Evolutionary conservation across 2,113 vertebrate genomes (phyloP), one percentile per base, ranked within the genome.

Genomic region (Clarias macrocephalus): DNA sequence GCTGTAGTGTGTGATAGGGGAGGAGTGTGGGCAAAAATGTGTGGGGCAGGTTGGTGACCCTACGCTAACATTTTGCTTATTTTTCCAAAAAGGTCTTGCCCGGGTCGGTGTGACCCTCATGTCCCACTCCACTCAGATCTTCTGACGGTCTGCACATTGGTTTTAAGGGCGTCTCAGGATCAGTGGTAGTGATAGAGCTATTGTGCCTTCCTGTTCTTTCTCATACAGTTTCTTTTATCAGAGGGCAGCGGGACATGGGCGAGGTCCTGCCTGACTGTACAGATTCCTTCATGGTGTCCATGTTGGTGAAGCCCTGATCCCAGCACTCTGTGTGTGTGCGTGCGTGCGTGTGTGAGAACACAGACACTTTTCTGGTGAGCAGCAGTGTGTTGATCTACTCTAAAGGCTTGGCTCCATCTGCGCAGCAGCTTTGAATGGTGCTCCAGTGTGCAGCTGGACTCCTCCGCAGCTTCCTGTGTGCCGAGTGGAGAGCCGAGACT

Each of bases 371-470:
- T 30, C 75, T 57, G 42, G 23, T 37, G 7, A 66, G 81, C n/a
- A 65, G 75, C 59, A 66, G n/a, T n/a, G 30, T 85, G 79, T 85
- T n/a, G 57, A 76, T 82, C 33, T 66, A 42, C 4, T 60, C 21
- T 80, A 52, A 80, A 86, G 30, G 77, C 83, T 72, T 73, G 56
- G 21, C 75, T 83, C 73, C 25, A 57, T 86, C 82, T 60, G 48
- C 77, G 65, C 65, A 33, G 83, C 83, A 33, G 86, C 75, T 86
- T 70, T 88, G 54, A 83, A 59, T 23, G 33, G 25, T 66, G 60
- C 85, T 76, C 65, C 85, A 23, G 84, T 56, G 56, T 66, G 73
- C 91, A 90, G 89, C 91, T 91, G 91, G 77, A 48, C 65, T 80
- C 85, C 85, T 90, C 82, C 73, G 86, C 19, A 25, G 83, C 79